phyloP scores from a whole-genome alignment of 2,888 invertebrate genomes.

The Slavum lentiscoides region DNA sequence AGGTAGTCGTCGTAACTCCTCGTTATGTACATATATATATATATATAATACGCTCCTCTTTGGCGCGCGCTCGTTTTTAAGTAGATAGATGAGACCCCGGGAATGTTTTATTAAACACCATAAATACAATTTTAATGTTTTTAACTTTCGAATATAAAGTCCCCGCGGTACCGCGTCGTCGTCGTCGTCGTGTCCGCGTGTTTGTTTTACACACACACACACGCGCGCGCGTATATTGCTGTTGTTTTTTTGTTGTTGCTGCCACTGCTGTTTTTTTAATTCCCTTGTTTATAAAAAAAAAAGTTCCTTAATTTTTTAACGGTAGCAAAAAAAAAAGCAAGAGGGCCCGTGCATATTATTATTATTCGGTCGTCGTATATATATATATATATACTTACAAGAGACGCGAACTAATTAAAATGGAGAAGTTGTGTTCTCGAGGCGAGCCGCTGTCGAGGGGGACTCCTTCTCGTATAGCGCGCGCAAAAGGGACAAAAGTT shows the following conservation, averaged over 20 bases:
- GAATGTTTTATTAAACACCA: constrained; percentile 52
- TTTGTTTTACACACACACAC: too few relatives aligned
- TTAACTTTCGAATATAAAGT: constrained; percentile 39
- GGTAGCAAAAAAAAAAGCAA: constrained; percentile 25
- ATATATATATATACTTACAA: constrained; percentile 1
- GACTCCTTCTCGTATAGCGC: too few relatives aligned
- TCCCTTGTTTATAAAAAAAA: constrained; percentile 42
- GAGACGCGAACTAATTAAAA: constrained; percentile 45
- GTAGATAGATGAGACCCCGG: constrained; percentile 43
- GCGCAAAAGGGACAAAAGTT: constrained; percentile 37
- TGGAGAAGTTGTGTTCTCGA: constrained; percentile 51
- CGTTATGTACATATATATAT: constrained; percentile 19
- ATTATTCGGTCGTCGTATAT: not conserved
- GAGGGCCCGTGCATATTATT: constrained; percentile 1
- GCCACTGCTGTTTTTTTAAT: constrained; percentile 37
- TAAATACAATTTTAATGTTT: constrained; percentile 50
- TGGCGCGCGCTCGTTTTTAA: constrained; percentile 28
- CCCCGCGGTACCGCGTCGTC: constrained; percentile 20
- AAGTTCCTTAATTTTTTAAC: constrained; percentile 51
- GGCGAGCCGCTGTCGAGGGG: too few relatives aligned
- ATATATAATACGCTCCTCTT: not conserved
- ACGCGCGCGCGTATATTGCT: not conserved
- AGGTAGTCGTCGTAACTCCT: constrained; percentile 35
- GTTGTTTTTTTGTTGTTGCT: not conserved
- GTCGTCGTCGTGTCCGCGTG: constrained; percentile 9